These are phyloP conservation scores for Corythoichthys intestinalis DNA, from an alignment of 2,113 vertebrate species.

Conservation along the genomic window DNA sequence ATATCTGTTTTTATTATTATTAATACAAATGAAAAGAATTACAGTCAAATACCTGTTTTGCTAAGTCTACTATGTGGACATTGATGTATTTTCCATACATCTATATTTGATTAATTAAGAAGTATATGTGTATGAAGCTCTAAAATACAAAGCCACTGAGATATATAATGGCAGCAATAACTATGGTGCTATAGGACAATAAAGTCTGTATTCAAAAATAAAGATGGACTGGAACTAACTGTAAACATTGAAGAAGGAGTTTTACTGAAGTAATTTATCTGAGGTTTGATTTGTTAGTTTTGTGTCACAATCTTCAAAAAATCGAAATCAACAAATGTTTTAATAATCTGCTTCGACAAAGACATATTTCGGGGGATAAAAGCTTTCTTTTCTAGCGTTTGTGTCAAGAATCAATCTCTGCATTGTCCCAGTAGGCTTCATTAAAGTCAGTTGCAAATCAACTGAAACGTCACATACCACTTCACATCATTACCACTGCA, in stretches of 20 bases:
- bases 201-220: not conserved
- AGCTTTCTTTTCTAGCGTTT: not conserved
- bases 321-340: not conserved
- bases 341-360: not conserved
- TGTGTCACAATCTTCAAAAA: not conserved
- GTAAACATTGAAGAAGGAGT: not conserved
- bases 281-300: not conserved
- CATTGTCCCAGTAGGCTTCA: slow-evolving; percentile 55
- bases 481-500: slow-evolving; percentile 11
- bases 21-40: not conserved
- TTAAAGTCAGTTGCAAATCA: slow-evolving; percentile 57
- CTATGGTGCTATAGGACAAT: not conserved
- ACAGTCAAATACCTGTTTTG: not conserved
- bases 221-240: not conserved
- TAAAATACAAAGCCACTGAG: no score
- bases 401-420: not conserved
- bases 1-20: not conserved
- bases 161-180: no score
- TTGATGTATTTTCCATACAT: not conserved
- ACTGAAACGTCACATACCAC: slow-evolving; percentile 41
- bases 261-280: not conserved
- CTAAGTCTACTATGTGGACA: no score
- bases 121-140: no score
- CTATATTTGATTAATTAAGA: no score
- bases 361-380: not conserved